phyloP scores from a whole-genome alignment of 2,113 vertebrate species.

The Theristicus caerulescens region DNA sequence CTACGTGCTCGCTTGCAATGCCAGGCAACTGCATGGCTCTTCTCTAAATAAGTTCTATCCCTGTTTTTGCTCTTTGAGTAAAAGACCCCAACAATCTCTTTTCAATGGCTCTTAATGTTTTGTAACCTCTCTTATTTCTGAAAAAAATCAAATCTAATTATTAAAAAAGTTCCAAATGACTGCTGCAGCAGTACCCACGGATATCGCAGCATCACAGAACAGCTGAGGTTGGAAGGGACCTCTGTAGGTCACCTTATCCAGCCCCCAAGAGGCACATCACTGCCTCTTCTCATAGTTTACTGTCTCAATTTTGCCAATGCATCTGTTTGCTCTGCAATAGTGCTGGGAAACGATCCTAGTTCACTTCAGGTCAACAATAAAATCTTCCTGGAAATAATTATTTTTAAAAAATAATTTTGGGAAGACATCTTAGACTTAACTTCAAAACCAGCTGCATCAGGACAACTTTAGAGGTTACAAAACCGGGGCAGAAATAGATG shows the following conservation, averaged over 20 bases:
- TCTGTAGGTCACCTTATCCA: neutral
- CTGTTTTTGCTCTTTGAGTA: neutral
- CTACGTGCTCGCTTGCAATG: rapidly evolving
- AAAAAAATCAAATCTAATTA: neutral
- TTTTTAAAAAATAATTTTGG: neutral
- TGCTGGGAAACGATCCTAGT: neutral
- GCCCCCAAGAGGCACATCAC: neutral
- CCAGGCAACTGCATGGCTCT: neutral
- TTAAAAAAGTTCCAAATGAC: neutral
- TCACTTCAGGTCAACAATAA: neutral
- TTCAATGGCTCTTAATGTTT: neutral
- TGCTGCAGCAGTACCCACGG: neutral
- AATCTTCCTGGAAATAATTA: neutral
- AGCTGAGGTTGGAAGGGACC: neutral
- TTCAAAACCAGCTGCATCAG: neutral
- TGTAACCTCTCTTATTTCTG: neutral
- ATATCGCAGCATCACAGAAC: neutral
- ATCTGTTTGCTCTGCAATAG: neutral
- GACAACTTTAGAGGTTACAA: neutral
- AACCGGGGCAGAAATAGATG: neutral
- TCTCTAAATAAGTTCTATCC: neutral
- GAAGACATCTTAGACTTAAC: neutral
- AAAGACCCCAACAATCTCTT: neutral
- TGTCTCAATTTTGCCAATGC: rapidly evolving
- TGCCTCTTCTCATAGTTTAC: neutral